Percentiles rank a stretch among this genome's conserved stretches.
phyloP scores from a whole-genome alignment of 2,113 vertebrate genomes.

The Fulmarus glacialis region DNA sequence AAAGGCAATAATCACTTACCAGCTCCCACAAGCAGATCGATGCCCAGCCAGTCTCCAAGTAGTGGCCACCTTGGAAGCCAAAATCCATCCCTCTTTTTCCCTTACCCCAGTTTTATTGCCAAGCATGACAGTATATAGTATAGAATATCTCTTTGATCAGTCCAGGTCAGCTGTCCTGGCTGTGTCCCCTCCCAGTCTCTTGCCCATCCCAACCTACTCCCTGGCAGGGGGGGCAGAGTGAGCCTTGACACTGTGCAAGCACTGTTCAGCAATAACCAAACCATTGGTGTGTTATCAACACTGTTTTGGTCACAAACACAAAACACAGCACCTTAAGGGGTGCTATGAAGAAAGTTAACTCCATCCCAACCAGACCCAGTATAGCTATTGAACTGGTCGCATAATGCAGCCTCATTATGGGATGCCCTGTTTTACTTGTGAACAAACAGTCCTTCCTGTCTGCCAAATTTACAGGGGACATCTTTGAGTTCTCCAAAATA shows the following conservation, averaged over 20 bases:
- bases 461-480: neutral
- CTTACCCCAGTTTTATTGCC: neutral
- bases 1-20: neutral
- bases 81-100: neutral
- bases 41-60: neutral
- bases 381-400: neutral
- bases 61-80: neutral
- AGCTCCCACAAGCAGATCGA: neutral
- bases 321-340: neutral
- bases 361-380: neutral
- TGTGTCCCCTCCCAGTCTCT: neutral
- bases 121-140: neutral
- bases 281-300: neutral
- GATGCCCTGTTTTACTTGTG: neutral
- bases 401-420: neutral
- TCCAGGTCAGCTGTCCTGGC: neutral
- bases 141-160: neutral
- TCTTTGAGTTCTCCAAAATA: neutral
- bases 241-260: neutral
- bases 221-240: neutral
- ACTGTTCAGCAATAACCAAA: neutral
- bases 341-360: neutral
- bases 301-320: neutral
- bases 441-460: neutral
- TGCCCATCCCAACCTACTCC: neutral